Evolutionary conservation across 2,888 invertebrate genomes (phyloP), one percentile per base, ranked within the genome.

Genomic region (Tryphoninae sp.): DNA sequence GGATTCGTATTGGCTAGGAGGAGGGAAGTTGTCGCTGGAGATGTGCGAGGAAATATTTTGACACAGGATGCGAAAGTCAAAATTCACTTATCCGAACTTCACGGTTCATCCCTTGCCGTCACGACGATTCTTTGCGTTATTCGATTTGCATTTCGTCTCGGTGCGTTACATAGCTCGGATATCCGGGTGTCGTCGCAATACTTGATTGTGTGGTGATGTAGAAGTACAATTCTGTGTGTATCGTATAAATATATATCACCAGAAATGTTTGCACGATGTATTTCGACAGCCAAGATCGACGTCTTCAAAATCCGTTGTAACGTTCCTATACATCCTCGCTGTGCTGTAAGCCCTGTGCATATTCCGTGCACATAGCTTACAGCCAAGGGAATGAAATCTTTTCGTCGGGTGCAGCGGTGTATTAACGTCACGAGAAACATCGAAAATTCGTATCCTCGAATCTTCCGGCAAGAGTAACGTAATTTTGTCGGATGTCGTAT

Each of bases 1-100:
- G 83, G 76, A 86, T 73, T 80, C 76, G 73, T 81, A 72, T 73
- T 82, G 67, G 64, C 81, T 78, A 73, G 61, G 74, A 45, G 2
- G 74, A 67, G 45, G 55, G 80, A 78, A 77, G 84, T 84, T 87
- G 85, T 81, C 84, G 84, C 33, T 33, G 33, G 0, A 69, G 73
- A 80, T 80, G 83, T 79, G 84, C 82, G 82, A 69, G 85, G 84
- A 45, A 81, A 80, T 81, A 83, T 45, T 45, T 45, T 45, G 9
- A 45, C 45, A 79, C 84, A 88, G 85, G 84, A 86, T 83, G 85
- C 86, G 84, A 84, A 85, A 89, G 89, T 90, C 90, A 55, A 19
- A 89, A 90, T 90, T 88, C 88, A 90, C 89, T 88, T 89, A 89
- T 90, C 90, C 89, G 87, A 89, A 88, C 89, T 86, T 87, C 83